Base-by-base conservation (phyloP, 2,797 vertebrate genomes). In the Xenopus petersii region DNA sequence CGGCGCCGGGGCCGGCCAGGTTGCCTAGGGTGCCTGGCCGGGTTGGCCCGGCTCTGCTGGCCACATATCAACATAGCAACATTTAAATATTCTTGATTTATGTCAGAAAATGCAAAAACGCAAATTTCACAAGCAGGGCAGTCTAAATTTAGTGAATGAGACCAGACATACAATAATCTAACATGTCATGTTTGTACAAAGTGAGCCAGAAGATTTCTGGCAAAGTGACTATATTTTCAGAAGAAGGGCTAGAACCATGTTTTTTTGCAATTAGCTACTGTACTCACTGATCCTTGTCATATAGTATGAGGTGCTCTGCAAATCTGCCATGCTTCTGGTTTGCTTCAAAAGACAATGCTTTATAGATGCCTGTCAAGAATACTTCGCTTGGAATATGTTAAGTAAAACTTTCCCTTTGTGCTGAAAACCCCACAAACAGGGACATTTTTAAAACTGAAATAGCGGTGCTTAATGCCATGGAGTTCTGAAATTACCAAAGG, bases 291-390 rank as follows among this genome's bases (percentile, higher is more conserved):
- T 78, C 71, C 60, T 49, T 69, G 71, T 73, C 16, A 42, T 54
- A 73, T 64, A 78, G 64, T 59, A 65, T 47, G 54, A 78, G 70
- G 75, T 64, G 75, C 75, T 78, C 64, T 78, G 70, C 65, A 69
- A 59, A 73, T 62, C 56, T 73, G 75, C 70, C 56, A 69, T 60
- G 42, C 67, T 73, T 77, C 75, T 78, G 70, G 58, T 73, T 73
- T 73, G 66, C 71, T 67, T 78, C 75, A 78, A 59, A 77, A 58
- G 71, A 73, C 66, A 78, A 59, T 48, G 60, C 75, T 73, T 73
- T 69, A 73, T 69, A 78, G 75, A 78, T 70, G 66, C 59, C 65
- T 71, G 71, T 73, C 75, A 78, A 59, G 58, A 65, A 73, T 78
- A 73, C 65, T 64, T 78, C 65, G 73, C 73, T 78, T 78, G 51